A percentile compares a stretch with the other conserved stretches of the same genome.
Conservation (phyloP, 2,888 invertebrate species). For the Erebia aethiops region DNA sequence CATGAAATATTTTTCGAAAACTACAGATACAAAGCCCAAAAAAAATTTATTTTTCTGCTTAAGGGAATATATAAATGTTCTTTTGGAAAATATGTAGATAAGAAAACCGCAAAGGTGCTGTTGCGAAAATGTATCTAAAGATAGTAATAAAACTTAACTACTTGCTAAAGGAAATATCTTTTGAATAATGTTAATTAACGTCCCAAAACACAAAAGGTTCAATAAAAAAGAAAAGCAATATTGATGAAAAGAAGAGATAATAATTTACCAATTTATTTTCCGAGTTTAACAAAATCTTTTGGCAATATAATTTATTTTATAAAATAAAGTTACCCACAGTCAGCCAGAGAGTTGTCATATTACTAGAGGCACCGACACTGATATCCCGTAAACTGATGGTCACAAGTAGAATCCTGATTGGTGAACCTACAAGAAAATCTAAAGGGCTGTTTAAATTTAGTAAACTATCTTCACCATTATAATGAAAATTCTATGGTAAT, state of each 20-base stretch:
- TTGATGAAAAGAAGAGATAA: conserved; percentile 10
- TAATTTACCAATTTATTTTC: conserved; percentile 14
- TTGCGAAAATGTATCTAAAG: no score
- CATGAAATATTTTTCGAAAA: no score
- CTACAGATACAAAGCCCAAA: no score
- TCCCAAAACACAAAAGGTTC: background rate
- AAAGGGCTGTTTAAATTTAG: background rate
- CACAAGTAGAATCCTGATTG: background rate
- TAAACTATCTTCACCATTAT: background rate
- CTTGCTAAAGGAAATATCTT: no score
- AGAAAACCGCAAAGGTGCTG: no score
- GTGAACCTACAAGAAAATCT: background rate
- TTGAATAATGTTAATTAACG: background rate
- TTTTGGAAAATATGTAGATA: no score
- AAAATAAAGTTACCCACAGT: conserved; percentile 8
- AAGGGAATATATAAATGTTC: no score
- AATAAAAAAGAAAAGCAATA: conserved; percentile 11
- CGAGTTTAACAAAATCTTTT: conserved; percentile 3
- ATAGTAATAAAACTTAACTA: no score
- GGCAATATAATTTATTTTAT: conserved; percentile 12
- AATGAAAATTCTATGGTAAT: background rate
- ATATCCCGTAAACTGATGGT: background rate
- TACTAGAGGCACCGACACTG: background rate
- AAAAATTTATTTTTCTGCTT: no score
- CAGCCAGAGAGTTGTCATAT: background rate